phyloP scores from a whole-genome alignment of 2,113 vertebrate species.

The Leiothrix lutea region DNA sequence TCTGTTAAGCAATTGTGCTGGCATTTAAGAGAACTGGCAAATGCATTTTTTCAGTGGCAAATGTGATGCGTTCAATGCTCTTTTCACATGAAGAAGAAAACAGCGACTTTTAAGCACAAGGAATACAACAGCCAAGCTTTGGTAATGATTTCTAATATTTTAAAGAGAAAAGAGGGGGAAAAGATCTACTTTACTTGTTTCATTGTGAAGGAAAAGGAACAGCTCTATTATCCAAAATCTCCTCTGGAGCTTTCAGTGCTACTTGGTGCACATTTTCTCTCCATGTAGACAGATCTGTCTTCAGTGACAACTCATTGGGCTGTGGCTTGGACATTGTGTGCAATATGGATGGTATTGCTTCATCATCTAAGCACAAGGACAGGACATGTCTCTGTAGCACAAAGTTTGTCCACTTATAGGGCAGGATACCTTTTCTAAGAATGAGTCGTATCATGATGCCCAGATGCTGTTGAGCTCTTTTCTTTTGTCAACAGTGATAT shows the following conservation, averaged over 20 bases:
- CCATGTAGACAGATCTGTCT: background rate
- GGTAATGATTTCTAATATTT: constrained; percentile 38
- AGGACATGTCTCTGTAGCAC: background rate
- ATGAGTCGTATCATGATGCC: background rate
- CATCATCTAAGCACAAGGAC: background rate
- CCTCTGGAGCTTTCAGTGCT: background rate
- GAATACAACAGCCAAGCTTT: constrained; percentile 17
- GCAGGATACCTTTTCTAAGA: background rate
- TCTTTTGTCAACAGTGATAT: background rate
- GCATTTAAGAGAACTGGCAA: constrained; percentile 59
- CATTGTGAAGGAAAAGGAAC: background rate
- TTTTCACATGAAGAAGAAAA: constrained; percentile 50
- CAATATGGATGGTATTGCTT: background rate
- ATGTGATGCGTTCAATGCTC: constrained; percentile 37
- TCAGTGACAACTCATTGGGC: background rate
- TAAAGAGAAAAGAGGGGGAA: background rate
- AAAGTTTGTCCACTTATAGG: background rate
- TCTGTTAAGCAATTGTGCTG: constrained; percentile 47
- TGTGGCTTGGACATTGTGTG: background rate
- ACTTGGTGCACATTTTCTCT: background rate
- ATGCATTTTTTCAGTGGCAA: constrained; percentile 46
- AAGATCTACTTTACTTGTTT: background rate
- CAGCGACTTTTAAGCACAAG: background rate
- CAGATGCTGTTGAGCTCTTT: background rate
- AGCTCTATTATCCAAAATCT: constrained; percentile 28